phyloP scores from a whole-genome alignment of 2,113 vertebrate genomes.

The Triplophysa siluroides region DNA sequence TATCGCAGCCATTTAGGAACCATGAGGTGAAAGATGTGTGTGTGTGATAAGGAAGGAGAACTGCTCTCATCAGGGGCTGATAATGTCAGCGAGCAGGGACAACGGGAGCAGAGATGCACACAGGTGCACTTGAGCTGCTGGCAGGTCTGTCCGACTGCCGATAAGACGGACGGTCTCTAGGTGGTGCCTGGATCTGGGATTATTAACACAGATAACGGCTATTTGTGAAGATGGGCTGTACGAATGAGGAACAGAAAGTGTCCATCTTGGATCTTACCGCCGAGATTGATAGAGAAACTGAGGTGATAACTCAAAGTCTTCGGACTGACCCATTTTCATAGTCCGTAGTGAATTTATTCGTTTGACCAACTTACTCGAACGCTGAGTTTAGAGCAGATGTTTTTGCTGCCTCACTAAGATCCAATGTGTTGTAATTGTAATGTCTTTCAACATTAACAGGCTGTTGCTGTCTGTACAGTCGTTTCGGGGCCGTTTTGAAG shows the following conservation, averaged over 20 bases:
- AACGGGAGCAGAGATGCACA: slow-evolving; percentile 36
- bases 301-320: slow-evolving; percentile 3
- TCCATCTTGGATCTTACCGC: background rate
- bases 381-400: background rate
- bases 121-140: slow-evolving; percentile 36
- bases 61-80: slow-evolving; percentile 8
- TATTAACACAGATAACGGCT: slow-evolving; percentile 8
- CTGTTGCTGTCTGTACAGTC: background rate
- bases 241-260: background rate
- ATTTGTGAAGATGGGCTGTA: background rate
- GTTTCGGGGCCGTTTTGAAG: slow-evolving; percentile 14
- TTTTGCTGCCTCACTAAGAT: slow-evolving; percentile 24
- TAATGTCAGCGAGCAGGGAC: slow-evolving; percentile 35
- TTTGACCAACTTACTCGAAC: background rate
- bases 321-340: slow-evolving; percentile 11
- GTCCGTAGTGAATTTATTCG: slow-evolving; percentile 17
- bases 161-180: slow-evolving; percentile 22
- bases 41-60: background rate
- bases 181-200: background rate
- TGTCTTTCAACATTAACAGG: slow-evolving; percentile 56
- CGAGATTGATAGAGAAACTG: slow-evolving; percentile 4
- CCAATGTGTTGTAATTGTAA: background rate
- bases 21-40: slow-evolving; percentile 20
- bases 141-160: slow-evolving; percentile 18
- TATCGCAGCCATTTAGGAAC: background rate